phyloP scores from a whole-genome alignment of 2,113 vertebrate genomes.

The Scatophagus argus region DNA sequence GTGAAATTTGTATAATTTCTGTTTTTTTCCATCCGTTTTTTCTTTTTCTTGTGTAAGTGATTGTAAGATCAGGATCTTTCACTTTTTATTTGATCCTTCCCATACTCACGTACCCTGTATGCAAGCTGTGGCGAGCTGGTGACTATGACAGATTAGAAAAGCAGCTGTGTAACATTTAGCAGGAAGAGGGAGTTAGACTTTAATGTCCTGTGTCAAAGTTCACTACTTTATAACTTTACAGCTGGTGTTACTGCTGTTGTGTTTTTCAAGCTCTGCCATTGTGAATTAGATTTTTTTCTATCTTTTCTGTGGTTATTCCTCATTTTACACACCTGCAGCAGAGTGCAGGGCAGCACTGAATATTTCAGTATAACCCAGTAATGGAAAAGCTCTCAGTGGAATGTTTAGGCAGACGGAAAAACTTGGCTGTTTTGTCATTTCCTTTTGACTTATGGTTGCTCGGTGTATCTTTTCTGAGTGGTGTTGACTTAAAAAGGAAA shows the following conservation, averaged over 20 bases:
- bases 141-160: conserved; percentile 60
- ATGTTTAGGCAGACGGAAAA: conserved; percentile 57
- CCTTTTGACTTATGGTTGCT: conserved; percentile 57
- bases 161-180: conserved; percentile 66
- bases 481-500: conserved; percentile 77
- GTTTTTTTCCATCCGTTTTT: not conserved
- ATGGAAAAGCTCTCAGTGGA: conserved; percentile 49
- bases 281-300: conserved; percentile 5
- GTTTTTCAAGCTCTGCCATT: conserved; percentile 28
- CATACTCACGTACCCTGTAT: conserved; percentile 9
- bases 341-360: not conserved
- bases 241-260: conserved; percentile 46
- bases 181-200: conserved; percentile 58
- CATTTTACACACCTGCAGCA: conserved; percentile 12
- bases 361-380: conserved; percentile 34
- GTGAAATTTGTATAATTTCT: conserved; percentile 8
- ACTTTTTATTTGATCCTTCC: conserved; percentile 37
- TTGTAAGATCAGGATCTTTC: conserved; percentile 31
- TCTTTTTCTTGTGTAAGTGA: conserved; percentile 8
- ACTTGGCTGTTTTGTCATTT: conserved; percentile 61
- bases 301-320: not conserved
- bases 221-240: conserved; percentile 36
- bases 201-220: conserved; percentile 56
- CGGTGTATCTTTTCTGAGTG: conserved; percentile 66
- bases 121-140: conserved; percentile 30